phyloP scores from a whole-genome alignment of 2,888 invertebrate species.

The Steromphala cineraria region DNA sequence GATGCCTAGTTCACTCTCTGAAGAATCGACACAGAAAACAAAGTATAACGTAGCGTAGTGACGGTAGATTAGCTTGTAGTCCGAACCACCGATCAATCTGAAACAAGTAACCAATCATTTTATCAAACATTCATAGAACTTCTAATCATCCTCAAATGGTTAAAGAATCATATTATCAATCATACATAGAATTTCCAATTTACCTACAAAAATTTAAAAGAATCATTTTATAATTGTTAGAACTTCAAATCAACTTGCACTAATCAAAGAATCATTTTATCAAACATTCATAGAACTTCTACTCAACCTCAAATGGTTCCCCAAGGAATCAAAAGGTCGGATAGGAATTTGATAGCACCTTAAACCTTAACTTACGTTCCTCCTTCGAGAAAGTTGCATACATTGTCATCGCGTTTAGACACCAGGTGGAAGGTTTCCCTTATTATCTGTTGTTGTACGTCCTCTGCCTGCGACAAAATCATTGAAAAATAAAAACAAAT shows the following conservation, averaged over 20 bases:
- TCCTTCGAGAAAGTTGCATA: slow-evolving; percentile 99
- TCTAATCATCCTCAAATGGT: too few relatives aligned
- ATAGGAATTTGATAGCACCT: not conserved
- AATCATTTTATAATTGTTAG: too few relatives aligned
- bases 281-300: too few relatives aligned
- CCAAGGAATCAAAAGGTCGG: too few relatives aligned
- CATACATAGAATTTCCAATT: too few relatives aligned
- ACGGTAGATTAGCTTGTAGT: slow-evolving; percentile 94
- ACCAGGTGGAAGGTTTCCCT: slow-evolving; percentile 99
- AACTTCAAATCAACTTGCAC: too few relatives aligned
- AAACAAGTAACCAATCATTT: slow-evolving; percentile 25
- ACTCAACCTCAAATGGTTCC: too few relatives aligned
- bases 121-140: too few relatives aligned
- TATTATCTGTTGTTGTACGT: slow-evolving; percentile 99
- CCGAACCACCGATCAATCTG: slow-evolving; percentile 97
- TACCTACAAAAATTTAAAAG: too few relatives aligned
- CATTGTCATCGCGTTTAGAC: slow-evolving; percentile 98
- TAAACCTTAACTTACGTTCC: slow-evolving; percentile 84
- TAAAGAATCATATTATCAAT: too few relatives aligned
- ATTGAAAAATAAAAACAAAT: too few relatives aligned
- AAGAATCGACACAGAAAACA: slow-evolving; percentile 99
- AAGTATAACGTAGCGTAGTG: slow-evolving; percentile 99
- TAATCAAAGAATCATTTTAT: too few relatives aligned
- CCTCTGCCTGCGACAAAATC: slow-evolving; percentile 86
- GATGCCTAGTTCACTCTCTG: slow-evolving; percentile 98